Base-by-base conservation (phyloP, 2,797 vertebrate species). In the Babyrousa celebensis region DNA sequence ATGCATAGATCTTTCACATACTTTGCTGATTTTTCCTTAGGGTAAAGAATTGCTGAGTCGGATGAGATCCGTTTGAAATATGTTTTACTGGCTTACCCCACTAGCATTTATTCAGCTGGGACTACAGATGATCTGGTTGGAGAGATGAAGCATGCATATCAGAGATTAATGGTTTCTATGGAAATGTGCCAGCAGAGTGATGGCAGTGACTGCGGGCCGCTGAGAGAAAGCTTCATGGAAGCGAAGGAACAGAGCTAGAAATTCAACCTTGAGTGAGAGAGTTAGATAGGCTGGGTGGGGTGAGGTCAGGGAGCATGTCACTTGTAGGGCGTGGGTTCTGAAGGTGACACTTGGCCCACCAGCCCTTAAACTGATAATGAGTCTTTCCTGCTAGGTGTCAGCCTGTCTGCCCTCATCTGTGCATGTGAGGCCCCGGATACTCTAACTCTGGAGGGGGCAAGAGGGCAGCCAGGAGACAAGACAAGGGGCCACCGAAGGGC, bases 21-120 rank as follows among this genome's bases (percentile, higher is more conserved):
- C 84, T 68, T 92, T 82, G 17, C 52, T 63, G 12, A 17, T 83
- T 87, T 40, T 48, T 94, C 60, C 23, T n/a, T 72, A 18, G 68
- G 60, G 25, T 89, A 79, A 56, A 79, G 27, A 56, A 32, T 86
- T 86, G 60, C 58, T 63, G 58, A 85, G n/a, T 84, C 68, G 68
- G 40, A 52, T 89, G 25, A 27, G 52, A 56, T 6, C 3, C 29
- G 17, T n/a, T 85, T 40, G 48, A 82, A 91, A 32, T 89, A 40
- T 32, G 29, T 62, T 75, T 82, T 85, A 40, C 27, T 43, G 20
- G 20, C 83, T 92, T 82, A 36, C 21, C 25, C 92, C 58, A 29
- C 23, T 29, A 89, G 63, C 58, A 72, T 91, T 60, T 80, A 58
- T 20, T 91, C 29, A 43, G 11, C 63, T 68, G 23, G 23, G 27